phyloP scores from a whole-genome alignment of 2,888 invertebrate species.

The Apamea monoglypha region DNA sequence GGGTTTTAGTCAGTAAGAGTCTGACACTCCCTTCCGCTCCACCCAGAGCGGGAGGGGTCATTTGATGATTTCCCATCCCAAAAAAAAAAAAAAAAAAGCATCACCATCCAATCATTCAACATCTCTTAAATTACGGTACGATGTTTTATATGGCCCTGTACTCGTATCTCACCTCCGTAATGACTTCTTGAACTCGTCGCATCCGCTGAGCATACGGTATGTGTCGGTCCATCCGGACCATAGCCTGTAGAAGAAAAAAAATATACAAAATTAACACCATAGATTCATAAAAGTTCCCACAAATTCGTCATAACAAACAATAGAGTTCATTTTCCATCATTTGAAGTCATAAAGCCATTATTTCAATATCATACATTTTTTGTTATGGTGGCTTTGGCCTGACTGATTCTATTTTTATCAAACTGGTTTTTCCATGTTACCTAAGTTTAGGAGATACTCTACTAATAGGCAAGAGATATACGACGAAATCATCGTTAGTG shows the following conservation, averaged over 20 bases:
- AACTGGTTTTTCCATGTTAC: conserved; percentile 41
- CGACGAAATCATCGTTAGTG: background rate
- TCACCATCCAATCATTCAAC: background rate
- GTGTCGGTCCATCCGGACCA: conserved; percentile 95
- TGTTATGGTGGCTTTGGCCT: conserved; percentile 9
- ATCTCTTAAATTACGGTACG: background rate
- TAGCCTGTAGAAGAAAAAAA: conserved; percentile 86
- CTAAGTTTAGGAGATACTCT: conserved; percentile 8
- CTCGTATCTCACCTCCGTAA: conserved; percentile 92
- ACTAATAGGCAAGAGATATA: background rate
- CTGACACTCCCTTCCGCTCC: too few species aligned
- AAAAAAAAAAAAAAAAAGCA: too few species aligned
- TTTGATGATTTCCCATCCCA: too few species aligned
- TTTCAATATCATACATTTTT: conserved; percentile 1
- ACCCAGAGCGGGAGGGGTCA: too few species aligned
- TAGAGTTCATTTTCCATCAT: conserved; percentile 11
- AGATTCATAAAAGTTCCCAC: background rate
- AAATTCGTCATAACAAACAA: conserved; percentile 8
- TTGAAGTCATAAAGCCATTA: conserved; percentile 15
- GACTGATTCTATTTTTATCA: conserved; percentile 25
- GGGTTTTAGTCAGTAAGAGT: too few species aligned
- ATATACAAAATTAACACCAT: conserved; percentile 5
- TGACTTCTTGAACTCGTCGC: conserved; percentile 95
- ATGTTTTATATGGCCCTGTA: background rate
- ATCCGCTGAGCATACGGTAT: conserved; percentile 94